Evolutionary conservation across 2,113 vertebrate genomes (phyloP), one percentile per base, ranked within the genome.

Genomic region (Pygoscelis antarcticus): DNA sequence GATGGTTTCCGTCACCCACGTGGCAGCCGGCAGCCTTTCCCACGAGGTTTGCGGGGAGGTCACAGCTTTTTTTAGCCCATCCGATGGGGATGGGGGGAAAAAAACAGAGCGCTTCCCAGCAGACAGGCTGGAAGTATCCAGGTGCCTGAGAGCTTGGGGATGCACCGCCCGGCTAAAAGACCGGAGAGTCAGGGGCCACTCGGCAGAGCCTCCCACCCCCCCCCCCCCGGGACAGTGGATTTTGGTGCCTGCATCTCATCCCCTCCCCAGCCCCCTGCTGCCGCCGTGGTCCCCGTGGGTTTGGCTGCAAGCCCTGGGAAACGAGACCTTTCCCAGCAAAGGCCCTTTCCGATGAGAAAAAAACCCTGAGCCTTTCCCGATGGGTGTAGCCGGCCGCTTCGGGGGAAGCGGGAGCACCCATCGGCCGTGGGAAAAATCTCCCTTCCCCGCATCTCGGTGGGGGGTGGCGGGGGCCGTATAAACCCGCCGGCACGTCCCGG

Each of bases 401-500:
- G 1, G n/a, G 76, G 57, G 16, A 88, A 87, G 79, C 6, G 7
- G 54, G 55, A 71, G 64, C 64, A 46, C 19, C 9, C 27, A 3
- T 29, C 16, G 34, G 93, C 66, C 51, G 7, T 97, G 97, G 96
- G 95, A 97, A 97, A 80, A 46, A 36, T 61, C 66, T 72, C 86
- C 55, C 44, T 54, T 40, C 36, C 51, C 51, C 3, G 1, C 15
- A 6, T 30, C 34, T 51, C 20, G 2, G 36, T 0, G 16, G 81
- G 65, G 38, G 30, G 8, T n/a, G 81, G 42, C 4, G 3, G 62
- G 66, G 66, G 75, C 89, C 32, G 5, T 81, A 68, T 69, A 89
- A 93, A 85, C 14, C 19, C 42, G 16, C 51, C 15, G 1, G 51
- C 86, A 25, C 40, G 1, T 36, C 82, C 70, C 0, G 0, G 36